Conservation (phyloP, 1,140 invertebrate genomes). For the Zelostemma sp. region DNA sequence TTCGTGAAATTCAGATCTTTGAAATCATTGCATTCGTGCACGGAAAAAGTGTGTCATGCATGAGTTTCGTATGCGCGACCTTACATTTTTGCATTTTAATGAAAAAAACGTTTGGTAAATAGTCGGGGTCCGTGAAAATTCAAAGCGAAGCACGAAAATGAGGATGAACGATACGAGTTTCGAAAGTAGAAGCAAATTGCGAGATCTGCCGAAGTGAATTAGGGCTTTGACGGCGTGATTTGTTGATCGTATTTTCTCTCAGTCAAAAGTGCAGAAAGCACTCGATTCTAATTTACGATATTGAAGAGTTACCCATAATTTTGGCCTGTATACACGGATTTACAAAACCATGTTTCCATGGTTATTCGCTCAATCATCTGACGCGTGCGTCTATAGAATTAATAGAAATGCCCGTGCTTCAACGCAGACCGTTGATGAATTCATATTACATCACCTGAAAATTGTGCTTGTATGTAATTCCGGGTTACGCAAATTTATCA, state of each 20-base stretch:
- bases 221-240: background rate
- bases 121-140: too few species aligned
- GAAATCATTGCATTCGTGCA: too few species aligned
- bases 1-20: slow-evolving; percentile 1
- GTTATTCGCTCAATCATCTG: background rate
- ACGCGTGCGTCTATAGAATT: slow-evolving; percentile 2
- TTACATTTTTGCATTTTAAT: too few species aligned
- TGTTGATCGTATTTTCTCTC: background rate
- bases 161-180: too few species aligned
- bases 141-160: background rate
- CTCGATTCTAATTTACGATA: background rate
- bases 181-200: too few species aligned
- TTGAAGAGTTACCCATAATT: slow-evolving; percentile 1
- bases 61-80: too few species aligned
- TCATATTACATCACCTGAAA: background rate
- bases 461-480: too few species aligned
- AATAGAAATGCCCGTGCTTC: background rate
- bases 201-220: too few species aligned
- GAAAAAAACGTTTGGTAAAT: too few species aligned
- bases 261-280: background rate
- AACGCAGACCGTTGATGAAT: background rate
- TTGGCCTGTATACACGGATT: background rate
- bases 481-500: too few species aligned
- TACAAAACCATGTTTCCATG: slow-evolving; percentile 4
- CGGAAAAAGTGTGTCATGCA: too few species aligned